Percentiles rank a stretch among this genome's conserved stretches.
phyloP scores from a whole-genome alignment of 53 echinoderm and acorn worm species.

The Glandiceps talaboti region DNA sequence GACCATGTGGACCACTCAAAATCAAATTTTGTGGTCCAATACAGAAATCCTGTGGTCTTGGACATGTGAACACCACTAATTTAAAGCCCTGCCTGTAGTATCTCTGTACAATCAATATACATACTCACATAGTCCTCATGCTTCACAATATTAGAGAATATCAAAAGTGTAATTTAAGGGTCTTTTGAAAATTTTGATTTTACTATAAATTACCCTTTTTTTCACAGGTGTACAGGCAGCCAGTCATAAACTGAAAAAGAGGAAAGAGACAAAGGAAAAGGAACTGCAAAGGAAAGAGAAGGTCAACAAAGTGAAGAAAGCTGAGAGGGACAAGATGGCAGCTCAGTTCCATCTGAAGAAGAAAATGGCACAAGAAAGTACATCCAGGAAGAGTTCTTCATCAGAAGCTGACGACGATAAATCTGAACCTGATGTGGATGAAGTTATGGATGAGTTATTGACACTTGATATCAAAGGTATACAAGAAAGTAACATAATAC shows the following conservation, averaged over 20 bases:
- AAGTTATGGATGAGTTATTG: background rate
- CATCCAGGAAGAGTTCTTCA: background rate
- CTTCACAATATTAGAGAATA: too few relatives aligned
- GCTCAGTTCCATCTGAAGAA: conserved; percentile 18
- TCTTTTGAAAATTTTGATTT: too few relatives aligned
- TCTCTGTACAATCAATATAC: too few relatives aligned
- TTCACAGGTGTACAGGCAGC: conserved; percentile 32
- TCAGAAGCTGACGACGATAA: background rate
- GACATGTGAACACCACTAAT: too few relatives aligned
- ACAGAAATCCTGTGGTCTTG: too few relatives aligned
- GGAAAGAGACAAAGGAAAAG: conserved; percentile 26
- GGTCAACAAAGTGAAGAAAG: conserved; percentile 14
- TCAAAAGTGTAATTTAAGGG: too few relatives aligned
- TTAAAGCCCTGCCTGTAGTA: too few relatives aligned
- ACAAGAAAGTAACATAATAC: too few relatives aligned
- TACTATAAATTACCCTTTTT: background rate
- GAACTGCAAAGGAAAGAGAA: conserved; percentile 22
- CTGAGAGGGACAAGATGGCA: conserved; percentile 46
- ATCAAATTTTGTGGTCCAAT: too few relatives aligned
- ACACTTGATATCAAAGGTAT: background rate
- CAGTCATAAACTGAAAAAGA: conserved; percentile 27
- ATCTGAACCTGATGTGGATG: background rate
- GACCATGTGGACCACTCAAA: too few relatives aligned
- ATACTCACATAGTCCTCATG: too few relatives aligned
- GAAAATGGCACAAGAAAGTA: background rate